Base-by-base conservation (phyloP, 2,888 invertebrate species). In the Perizoma flavofasciatum region DNA sequence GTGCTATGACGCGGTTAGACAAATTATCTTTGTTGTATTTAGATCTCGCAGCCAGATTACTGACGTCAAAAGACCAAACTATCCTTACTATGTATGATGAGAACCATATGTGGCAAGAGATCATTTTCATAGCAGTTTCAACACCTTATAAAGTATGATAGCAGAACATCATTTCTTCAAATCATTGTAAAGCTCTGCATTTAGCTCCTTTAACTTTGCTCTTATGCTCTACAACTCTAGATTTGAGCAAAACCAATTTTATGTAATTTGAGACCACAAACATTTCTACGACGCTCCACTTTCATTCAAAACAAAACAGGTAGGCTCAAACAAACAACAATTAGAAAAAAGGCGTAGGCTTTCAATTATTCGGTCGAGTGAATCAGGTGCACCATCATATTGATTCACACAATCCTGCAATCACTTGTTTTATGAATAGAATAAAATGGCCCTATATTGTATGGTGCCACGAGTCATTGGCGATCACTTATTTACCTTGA, bases 341-440 rank as follows among this genome's bases (percentile, higher is more conserved):
- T 66, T 65, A 62, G 59, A 55, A 69, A 65, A 59, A 68, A 70
- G 72, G 63, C 73, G 63, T 67, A 73, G 59, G 59, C 62, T 22
- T 2, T 22, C 74, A 78, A 86, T 86, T 85, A 79, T 78, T 83
- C 73, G 86, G 75, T 86, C 74, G 84, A 85, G 81, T 86, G 80
- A 71, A 67, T 70, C 74, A 74, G 72, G 77, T 77, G 79, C 78
- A 81, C 78, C 80, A 78, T 80, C 66, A 68, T 74, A 73, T 74
- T 74, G 67, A 73, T 77, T 81, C 75, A 73, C 75, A 78, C 82
- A 79, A 81, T 81, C 62, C 75, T 63, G 60, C 72, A 73, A 57
- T 63, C 81, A 83, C 79, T 83, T 81, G 79, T 67, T 80, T 22
- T 77, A 79, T 79, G 72, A 71, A 79, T 75, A 58, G 44, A 44